Evolutionary conservation across 2,888 invertebrate genomes (phyloP), one percentile per base, ranked within the genome.

Genomic region (Cantharis nigra): DNA sequence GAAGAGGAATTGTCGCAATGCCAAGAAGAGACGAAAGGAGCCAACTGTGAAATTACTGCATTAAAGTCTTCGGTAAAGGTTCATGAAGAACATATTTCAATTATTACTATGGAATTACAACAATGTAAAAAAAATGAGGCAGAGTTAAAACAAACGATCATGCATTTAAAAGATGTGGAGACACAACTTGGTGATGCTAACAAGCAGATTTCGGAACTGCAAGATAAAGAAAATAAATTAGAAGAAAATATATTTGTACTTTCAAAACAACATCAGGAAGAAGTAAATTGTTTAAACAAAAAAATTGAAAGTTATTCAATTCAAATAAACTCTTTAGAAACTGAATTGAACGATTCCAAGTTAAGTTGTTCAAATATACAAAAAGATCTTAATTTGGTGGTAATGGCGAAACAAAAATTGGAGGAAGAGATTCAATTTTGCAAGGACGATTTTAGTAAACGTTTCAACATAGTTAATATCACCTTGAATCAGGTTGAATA

Each of bases 281-380:
- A 72, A 49, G 77, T 77, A 1, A 75, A 71, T 13, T 20, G 49
- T 14, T 72, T 75, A 63, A 78, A 78, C 69, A 14, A 74, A 7
- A 65, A 80, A 72, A 75, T 80, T 28, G 70, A 81, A 63, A 72
- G 70, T n/a, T 76, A 72, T 30, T 63, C 26, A 1, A 64, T 7
- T 7, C 76, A 69, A 73, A 69, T 81, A 10, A 63, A 73, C 62
- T 62, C 70, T 14, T 18, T 80, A n/a, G 78, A 80, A 71, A 67
- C 16, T 10, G 76, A 76, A 20, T 77, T 81, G 16, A 70, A 75
- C 7, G 33, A 70, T 18, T 70, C 70, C n/a, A 69, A 63, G 16
- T 26, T 78, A 67, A 70, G 76, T 13, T 73, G 69, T 26, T 33
- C 63, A 7, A 18, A 70, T 18, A 72, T 74, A 64, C 63, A 70